phyloP scores from a whole-genome alignment of 2,797 vertebrate species.

The Myiothlypis chrysogaster region DNA sequence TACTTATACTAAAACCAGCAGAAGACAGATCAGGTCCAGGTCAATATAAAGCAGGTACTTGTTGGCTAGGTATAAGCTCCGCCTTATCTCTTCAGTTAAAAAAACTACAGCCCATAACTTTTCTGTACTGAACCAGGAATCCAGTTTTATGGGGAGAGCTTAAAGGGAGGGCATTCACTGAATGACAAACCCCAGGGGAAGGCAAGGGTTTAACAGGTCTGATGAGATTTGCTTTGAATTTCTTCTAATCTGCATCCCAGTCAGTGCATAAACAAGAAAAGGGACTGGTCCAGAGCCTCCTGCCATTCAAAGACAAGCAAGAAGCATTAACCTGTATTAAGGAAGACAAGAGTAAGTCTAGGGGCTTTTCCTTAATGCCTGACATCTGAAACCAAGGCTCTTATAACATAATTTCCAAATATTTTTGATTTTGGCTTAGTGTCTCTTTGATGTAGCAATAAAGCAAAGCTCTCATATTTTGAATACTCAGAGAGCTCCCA shows the following conservation, averaged over 20 bases:
- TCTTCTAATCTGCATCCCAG: background rate
- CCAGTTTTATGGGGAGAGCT: background rate
- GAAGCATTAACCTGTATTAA: background rate
- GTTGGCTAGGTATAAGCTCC: background rate
- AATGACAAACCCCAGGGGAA: background rate
- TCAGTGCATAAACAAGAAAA: background rate
- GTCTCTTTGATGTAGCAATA: background rate
- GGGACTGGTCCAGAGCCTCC: background rate
- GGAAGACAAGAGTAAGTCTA: background rate
- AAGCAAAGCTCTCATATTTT: background rate
- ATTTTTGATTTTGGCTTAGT: background rate
- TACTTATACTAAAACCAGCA: background rate
- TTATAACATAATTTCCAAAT: background rate
- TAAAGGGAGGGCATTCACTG: background rate
- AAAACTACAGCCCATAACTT: background rate
- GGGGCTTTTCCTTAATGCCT: background rate
- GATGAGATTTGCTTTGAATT: background rate
- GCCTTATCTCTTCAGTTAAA: background rate
- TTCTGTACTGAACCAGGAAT: background rate
- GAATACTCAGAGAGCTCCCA: background rate
- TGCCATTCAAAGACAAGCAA: background rate
- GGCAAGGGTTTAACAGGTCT: background rate
- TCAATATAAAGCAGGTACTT: background rate
- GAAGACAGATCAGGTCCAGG: background rate
- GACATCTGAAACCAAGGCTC: background rate